Conservation (phyloP, 2,888 invertebrate genomes). For the Leuctra nigra region DNA sequence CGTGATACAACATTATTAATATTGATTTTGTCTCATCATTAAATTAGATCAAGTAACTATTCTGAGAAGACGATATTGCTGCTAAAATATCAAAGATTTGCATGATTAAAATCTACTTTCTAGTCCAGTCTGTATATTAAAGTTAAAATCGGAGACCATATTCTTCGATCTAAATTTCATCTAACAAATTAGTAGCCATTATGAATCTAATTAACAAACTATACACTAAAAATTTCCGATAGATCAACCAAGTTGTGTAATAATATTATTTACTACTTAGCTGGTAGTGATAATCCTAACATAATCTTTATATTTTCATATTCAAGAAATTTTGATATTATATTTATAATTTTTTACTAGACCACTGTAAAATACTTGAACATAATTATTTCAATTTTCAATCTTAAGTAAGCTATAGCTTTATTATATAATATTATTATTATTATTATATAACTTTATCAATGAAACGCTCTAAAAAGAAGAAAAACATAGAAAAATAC, state of each 20-base stretch:
- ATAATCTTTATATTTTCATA: conserved; percentile 18
- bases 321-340: conserved; percentile 17
- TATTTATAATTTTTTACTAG: conserved; percentile 14
- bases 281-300: conserved; percentile 8
- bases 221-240: neutral
- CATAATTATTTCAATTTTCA: neutral
- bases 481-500: neutral
- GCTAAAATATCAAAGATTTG: conserved; percentile 6
- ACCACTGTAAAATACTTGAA: neutral
- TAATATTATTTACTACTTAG: neutral
- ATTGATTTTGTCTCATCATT: too few relatives aligned
- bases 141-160: neutral
- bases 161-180: neutral
- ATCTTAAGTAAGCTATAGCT: neutral
- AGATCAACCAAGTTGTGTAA: neutral
- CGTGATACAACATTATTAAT: too few relatives aligned
- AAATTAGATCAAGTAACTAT: neutral
- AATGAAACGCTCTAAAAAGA: neutral
- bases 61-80: neutral
- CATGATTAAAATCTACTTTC: conserved; percentile 4
- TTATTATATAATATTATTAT: neutral
- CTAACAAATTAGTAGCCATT: neutral
- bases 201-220: neutral
- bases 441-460: too few relatives aligned
- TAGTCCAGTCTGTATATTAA: neutral